phyloP scores from a whole-genome alignment of 2,888 invertebrate genomes.

The Eugnorisma glareosa region DNA sequence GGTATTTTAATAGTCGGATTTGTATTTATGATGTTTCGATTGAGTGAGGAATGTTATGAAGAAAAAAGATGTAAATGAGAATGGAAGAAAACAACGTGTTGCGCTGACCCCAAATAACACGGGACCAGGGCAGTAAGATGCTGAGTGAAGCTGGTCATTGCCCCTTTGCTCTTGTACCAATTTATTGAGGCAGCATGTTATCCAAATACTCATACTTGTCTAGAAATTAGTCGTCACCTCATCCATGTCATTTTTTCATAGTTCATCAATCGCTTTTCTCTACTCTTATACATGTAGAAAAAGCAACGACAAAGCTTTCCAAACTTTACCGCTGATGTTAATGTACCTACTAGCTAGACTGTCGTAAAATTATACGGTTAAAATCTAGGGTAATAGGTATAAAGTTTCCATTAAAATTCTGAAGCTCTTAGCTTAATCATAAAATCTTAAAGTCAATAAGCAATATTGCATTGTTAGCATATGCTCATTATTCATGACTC shows the following conservation, averaged over 20 bases:
- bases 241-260: neutral
- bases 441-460: slow-evolving; percentile 29
- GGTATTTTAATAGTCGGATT: no score
- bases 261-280: neutral
- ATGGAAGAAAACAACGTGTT: no score
- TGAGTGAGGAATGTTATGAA: no score
- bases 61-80: no score
- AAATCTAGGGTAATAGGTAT: neutral
- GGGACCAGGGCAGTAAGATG: no score
- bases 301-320: neutral
- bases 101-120: no score
- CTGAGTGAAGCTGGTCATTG: no score
- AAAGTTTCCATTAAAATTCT: neutral
- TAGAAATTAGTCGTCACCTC: neutral
- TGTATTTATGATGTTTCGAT: no score
- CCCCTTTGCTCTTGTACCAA: neutral
- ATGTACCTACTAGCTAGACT: neutral
- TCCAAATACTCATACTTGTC: no score
- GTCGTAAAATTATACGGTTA: neutral
- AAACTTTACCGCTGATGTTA: neutral
- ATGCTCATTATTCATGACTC: slow-evolving; percentile 22
- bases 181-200: neutral
- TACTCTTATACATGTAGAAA: neutral
- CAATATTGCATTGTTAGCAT: slow-evolving; percentile 24
- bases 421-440: neutral